Conservation (phyloP, 2,888 invertebrate species). For the Aphodius sticticus region DNA sequence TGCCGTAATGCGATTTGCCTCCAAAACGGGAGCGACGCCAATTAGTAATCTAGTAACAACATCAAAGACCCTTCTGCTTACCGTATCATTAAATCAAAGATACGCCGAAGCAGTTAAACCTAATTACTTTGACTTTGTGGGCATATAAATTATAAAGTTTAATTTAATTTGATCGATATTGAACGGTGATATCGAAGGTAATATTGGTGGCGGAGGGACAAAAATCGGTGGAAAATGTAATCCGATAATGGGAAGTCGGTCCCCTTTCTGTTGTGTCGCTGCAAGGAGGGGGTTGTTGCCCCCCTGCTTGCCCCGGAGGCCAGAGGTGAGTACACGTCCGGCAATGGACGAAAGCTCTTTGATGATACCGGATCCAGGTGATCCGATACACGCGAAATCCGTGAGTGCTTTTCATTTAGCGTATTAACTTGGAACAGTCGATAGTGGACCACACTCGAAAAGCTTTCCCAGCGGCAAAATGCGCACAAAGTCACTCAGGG, state of each 20-base stretch:
- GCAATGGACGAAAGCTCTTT: constrained; percentile 4
- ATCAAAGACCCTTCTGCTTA: background rate
- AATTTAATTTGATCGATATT: background rate
- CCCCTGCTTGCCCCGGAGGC: background rate
- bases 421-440: background rate
- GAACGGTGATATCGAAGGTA: background rate
- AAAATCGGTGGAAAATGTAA: background rate
- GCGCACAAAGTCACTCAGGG: too few relatives aligned
- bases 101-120: background rate
- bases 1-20: background rate
- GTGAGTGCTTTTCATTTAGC: constrained; percentile 4
- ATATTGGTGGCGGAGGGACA: background rate
- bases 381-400: background rate
- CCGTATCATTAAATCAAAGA: constrained; percentile 4
- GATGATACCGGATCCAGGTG: constrained; percentile 4
- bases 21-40: background rate
- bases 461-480: background rate
- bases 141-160: background rate
- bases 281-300: background rate
- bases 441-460: background rate
- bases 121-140: background rate
- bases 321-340: background rate
- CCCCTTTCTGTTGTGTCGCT: background rate
- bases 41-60: background rate
- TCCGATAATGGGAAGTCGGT: background rate